These are phyloP conservation scores for Frankliniella intonsa DNA, from an alignment of 2,888 invertebrate genomes.

Conservation along the genomic window DNA sequence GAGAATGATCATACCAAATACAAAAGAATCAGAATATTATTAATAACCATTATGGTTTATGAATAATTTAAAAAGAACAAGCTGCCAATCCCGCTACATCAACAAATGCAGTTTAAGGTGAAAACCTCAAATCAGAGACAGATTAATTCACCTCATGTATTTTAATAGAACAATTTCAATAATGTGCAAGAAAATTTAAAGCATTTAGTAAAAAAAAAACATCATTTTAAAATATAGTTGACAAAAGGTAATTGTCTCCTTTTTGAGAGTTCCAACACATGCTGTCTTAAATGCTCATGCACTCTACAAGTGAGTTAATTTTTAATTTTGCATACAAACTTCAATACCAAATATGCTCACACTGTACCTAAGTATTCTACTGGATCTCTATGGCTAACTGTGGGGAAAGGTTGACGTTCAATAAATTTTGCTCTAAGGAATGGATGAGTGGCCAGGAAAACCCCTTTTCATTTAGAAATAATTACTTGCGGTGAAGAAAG, in stretches of 20 bases:
- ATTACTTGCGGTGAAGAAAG: background rate
- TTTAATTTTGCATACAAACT: background rate
- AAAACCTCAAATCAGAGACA: background rate
- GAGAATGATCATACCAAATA: background rate
- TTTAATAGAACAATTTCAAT: background rate
- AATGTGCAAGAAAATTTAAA: background rate
- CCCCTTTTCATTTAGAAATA: too few relatives aligned
- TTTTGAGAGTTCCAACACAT: background rate
- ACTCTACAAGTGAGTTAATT: background rate
- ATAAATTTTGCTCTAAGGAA: background rate
- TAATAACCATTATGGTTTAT: background rate
- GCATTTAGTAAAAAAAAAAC: background rate
- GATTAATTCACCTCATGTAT: background rate
- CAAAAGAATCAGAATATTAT: too few relatives aligned
- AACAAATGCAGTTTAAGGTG: background rate
- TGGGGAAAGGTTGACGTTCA: constrained; percentile 1
- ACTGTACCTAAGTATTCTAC: background rate
- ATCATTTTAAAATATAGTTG: background rate
- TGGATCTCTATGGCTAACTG: background rate
- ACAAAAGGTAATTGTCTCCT: background rate
- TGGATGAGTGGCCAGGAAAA: background rate
- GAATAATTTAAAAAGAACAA: background rate
- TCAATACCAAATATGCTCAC: background rate
- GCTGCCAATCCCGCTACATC: constrained; percentile 17
- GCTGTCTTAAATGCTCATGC: constrained; percentile 3